Percentiles rank a stretch among this genome's conserved stretches.
These are phyloP conservation scores for Petrocephalus sullivani DNA, from an alignment of 2,797 vertebrate genomes.

Conservation along the genomic window DNA sequence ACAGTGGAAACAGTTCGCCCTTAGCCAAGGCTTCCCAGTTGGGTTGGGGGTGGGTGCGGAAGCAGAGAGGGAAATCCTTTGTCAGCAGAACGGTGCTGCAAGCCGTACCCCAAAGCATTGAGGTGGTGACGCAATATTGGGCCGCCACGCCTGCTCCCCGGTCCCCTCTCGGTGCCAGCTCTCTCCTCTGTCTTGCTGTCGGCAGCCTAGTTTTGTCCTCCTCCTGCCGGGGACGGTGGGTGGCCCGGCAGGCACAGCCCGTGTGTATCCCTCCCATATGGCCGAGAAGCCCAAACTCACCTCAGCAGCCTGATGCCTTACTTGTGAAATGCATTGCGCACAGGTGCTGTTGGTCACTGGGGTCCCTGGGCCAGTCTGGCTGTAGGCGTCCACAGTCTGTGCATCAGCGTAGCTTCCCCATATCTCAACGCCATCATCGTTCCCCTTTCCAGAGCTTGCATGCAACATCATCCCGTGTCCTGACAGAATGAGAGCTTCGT, in stretches of 20 bases:
- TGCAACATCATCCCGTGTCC: not conserved
- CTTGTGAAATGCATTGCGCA: not conserved
- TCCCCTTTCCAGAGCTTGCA: not conserved
- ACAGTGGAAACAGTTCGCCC: constrained; percentile 1
- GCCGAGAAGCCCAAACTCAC: too few species aligned
- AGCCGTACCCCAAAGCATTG: not conserved
- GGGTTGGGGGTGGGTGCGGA: not conserved
- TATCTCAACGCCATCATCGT: not conserved
- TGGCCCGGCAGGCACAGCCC: not conserved
- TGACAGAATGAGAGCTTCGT: not conserved
- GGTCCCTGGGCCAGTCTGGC: not conserved
- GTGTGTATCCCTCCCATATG: not conserved
- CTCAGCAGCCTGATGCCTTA: not conserved
- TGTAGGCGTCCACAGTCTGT: not conserved
- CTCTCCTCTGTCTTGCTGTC: not conserved
- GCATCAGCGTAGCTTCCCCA: not conserved
- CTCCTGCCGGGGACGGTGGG: not conserved
- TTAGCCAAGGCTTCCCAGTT: not conserved
- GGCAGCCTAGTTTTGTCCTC: not conserved
- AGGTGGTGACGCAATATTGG: not conserved
- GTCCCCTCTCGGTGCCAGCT: not conserved
- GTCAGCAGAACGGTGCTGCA: constrained; percentile 16
- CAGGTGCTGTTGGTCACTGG: not conserved
- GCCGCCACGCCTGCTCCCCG: not conserved
- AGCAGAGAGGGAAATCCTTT: constrained; percentile 21